Conservation (phyloP, 2,888 invertebrate genomes). For the Agrotis ipsilon region DNA sequence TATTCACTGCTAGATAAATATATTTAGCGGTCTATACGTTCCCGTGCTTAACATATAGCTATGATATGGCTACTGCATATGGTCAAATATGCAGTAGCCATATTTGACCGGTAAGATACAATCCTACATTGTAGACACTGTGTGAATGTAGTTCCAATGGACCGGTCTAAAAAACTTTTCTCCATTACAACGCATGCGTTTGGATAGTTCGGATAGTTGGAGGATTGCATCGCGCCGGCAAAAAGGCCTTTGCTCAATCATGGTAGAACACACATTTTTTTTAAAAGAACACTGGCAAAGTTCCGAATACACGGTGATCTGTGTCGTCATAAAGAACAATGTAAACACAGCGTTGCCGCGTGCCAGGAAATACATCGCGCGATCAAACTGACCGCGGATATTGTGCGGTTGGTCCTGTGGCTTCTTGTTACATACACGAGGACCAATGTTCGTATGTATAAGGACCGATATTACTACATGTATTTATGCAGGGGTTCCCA, state of each 20-base stretch:
- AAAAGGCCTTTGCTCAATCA: neutral
- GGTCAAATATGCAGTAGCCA: neutral
- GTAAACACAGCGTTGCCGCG: slow-evolving; percentile 8
- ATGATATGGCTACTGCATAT: no score
- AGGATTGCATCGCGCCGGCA: no score
- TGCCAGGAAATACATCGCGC: slow-evolving; percentile 43
- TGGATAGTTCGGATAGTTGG: no score
- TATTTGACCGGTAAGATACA: neutral
- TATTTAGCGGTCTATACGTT: no score
- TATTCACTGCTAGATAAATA: no score
- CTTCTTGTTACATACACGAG: slow-evolving; percentile 36
- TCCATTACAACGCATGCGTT: no score
- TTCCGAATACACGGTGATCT: slow-evolving; percentile 19
- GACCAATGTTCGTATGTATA: slow-evolving; percentile 25
- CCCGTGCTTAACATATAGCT: no score
- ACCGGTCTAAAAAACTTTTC: neutral
- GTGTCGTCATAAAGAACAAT: slow-evolving; percentile 19
- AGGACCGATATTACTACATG: slow-evolving; percentile 19
- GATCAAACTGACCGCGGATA: slow-evolving; percentile 49
- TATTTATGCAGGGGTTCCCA: no score
- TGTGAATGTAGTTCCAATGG: neutral
- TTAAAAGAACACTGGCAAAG: slow-evolving; percentile 28
- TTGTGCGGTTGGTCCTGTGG: slow-evolving; percentile 35
- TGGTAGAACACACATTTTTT: neutral
- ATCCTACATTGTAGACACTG: neutral